Conservation (phyloP, 2,113 vertebrate species). For the Apistogramma diplotaenia region DNA sequence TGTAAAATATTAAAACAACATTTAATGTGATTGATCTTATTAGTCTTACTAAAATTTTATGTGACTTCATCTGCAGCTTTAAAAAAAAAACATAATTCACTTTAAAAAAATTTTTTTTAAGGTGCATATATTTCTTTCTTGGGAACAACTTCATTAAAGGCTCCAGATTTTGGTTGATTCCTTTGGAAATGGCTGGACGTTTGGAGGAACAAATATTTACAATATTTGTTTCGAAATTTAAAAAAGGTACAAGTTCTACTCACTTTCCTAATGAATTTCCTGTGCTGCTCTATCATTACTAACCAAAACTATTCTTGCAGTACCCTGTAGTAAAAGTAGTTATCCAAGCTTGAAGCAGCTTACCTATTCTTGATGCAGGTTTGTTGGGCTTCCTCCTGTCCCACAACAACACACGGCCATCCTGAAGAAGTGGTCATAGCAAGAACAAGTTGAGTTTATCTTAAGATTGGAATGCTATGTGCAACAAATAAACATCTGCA, state of each 20-base stretch:
- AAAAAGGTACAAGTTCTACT: not conserved
- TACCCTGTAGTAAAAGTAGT: not conserved
- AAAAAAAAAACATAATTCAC: no score
- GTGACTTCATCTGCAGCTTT: no score
- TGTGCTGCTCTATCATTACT: not conserved
- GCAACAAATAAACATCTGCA: not conserved
- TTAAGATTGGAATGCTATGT: not conserved
- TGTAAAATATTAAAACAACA: no score
- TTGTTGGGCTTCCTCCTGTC: slow-evolving; percentile 89
- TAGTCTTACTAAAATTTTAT: no score
- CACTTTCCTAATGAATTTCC: not conserved
- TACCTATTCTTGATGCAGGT: slow-evolving; percentile 89
- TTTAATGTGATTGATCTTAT: no score
- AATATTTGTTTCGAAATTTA: not conserved
- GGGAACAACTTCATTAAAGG: not conserved
- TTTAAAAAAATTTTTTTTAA: no score
- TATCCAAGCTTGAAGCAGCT: not conserved
- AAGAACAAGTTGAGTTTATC: not conserved
- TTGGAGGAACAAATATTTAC: not conserved
- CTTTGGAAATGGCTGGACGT: not conserved
- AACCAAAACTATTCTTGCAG: not conserved
- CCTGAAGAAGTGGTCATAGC: slow-evolving; percentile 68
- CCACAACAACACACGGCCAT: slow-evolving; percentile 90
- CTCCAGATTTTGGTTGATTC: not conserved
- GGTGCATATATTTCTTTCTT: no score